These are phyloP conservation scores for Caenorhabditis afra DNA, from an alignment of 2,888 invertebrate species.

Conservation along the genomic window DNA sequence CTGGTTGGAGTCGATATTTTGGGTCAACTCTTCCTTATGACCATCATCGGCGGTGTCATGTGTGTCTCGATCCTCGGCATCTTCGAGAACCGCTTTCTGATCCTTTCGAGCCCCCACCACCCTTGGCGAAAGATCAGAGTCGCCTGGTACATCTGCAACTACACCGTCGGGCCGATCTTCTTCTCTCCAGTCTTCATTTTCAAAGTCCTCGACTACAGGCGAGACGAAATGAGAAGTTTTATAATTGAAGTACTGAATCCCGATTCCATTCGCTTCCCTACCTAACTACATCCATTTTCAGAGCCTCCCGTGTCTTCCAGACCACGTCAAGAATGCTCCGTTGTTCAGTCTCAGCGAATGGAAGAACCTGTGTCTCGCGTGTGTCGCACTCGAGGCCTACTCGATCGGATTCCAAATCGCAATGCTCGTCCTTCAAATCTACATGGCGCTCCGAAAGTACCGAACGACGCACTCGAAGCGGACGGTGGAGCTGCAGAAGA, in stretches of 20 bases:
- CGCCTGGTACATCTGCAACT: constrained; percentile 2
- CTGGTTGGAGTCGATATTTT: not conserved
- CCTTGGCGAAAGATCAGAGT: not conserved
- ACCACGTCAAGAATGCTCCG: no score
- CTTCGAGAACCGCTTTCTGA: constrained; percentile 1
- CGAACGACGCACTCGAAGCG: constrained; percentile 27
- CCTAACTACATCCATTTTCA: no score
- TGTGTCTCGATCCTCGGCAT: not conserved
- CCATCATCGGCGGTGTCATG: not conserved
- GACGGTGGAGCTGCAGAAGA: constrained; percentile 19
- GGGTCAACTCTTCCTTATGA: not conserved
- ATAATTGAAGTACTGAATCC: not conserved
- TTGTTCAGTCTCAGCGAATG: no score
- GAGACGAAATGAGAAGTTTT: not conserved
- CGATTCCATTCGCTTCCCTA: no score
- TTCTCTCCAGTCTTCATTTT: not conserved
- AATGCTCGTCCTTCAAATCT: constrained; percentile 14
- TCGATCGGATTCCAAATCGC: not conserved
- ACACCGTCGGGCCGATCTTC: not conserved
- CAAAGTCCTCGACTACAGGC: not conserved
- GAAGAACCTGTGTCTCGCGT: no score
- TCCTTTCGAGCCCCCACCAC: not conserved
- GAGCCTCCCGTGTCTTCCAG: no score
- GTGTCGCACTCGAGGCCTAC: no score
- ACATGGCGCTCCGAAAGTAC: constrained; percentile 29